phyloP scores from a whole-genome alignment of 2,797 vertebrate genomes.

The Tadarida brasiliensis region DNA sequence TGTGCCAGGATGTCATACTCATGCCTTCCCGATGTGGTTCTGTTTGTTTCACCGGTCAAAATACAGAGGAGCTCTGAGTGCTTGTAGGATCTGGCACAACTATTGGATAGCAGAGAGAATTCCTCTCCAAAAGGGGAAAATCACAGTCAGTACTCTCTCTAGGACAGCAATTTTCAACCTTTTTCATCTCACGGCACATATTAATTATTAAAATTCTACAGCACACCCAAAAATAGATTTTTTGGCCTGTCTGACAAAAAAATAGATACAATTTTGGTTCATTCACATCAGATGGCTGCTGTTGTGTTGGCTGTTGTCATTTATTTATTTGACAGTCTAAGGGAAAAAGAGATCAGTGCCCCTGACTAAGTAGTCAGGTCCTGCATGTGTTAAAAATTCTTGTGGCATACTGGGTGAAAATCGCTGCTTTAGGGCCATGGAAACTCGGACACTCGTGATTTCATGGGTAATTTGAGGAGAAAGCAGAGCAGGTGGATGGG shows the following conservation, averaged over 20 bases:
- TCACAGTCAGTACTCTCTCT: neutral
- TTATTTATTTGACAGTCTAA: neutral
- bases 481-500: neutral
- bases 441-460: neutral
- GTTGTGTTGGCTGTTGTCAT: neutral
- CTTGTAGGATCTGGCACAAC: neutral
- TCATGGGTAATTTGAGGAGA: conserved; percentile 43
- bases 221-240: neutral
- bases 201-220: neutral
- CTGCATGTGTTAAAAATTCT: neutral
- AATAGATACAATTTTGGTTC: neutral
- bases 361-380: neutral
- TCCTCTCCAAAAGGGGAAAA: neutral
- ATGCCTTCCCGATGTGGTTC: neutral
- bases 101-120: neutral
- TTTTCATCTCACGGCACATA: neutral
- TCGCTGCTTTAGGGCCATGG: neutral
- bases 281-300: neutral
- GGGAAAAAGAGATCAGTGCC: neutral
- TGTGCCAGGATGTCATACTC: neutral
- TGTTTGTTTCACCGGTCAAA: neutral
- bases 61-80: neutral
- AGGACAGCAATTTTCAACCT: neutral
- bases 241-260: neutral
- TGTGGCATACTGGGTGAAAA: neutral